Base-by-base conservation (phyloP, 2,113 vertebrate species). In the Macheiramphus alcinus region DNA sequence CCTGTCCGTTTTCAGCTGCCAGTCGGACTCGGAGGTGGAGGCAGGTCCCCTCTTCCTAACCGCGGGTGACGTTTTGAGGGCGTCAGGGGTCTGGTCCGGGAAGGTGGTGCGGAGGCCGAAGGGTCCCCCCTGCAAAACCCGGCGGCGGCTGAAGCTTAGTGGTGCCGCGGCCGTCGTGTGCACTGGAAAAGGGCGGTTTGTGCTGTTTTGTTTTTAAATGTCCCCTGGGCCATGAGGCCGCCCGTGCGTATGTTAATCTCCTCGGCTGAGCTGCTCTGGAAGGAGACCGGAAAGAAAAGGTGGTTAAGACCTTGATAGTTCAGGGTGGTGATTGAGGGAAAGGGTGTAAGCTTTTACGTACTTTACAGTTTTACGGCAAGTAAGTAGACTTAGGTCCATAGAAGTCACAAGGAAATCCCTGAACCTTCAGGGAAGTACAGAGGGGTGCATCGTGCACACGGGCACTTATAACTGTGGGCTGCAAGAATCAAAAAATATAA, bases 381-480 rank as follows among this genome's bases (percentile, higher is more conserved):
- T 45, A 85, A 36, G 22, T 26, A 15, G 53, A 9, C 3, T 52
- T 56, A 7, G 53, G 26, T 2, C 34, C 8, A 0, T 27, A 0
- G 10, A 32, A 58, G 13, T 32, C 7, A 13, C 22, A 16, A 34
- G 45, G 53, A 55, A 45, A 55, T 27, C 36, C 13, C 38, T 48
- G 48, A 16, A 48, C 66, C 15, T 79, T 85, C 19, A 15, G 40
- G 36, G 14, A 17, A 4, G 7, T 8, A 2, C 0, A 0, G 19
- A 12, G 31, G 21, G 6, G 3, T 10, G 17, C 17, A 1, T 3
- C 2, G 7, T 5, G 26, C 10, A 1, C 27, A 1, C 0, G 3
- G 40, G 25, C 14, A 7, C n/a, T n/a, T n/a, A 65, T 63, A 87
- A 53, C 29, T 38, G 40, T 43, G 42, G 40, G 14, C 56, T 74